phyloP scores from a whole-genome alignment of 1,140 invertebrate species.

The Harpegnathos saltator region DNA sequence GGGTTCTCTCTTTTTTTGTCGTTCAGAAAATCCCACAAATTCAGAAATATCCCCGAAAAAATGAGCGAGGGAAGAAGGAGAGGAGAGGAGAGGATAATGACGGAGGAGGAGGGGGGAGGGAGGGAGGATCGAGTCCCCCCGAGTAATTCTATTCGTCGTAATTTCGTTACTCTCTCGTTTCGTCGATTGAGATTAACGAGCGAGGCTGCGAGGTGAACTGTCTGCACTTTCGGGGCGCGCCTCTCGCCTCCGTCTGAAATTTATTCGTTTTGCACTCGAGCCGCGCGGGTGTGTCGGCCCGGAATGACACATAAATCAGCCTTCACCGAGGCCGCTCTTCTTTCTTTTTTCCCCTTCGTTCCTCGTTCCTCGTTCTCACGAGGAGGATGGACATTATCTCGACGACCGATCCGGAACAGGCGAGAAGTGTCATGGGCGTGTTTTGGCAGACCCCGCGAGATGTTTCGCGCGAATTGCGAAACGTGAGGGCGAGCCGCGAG shows the following conservation, averaged over 20 bases:
- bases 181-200: conserved; percentile 45
- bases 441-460: conserved; percentile 5
- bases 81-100: neutral
- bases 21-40: no score
- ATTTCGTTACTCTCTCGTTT: conserved; percentile 37
- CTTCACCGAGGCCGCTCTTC: conserved; percentile 4
- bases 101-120: neutral
- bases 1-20: no score
- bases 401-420: conserved; percentile 20
- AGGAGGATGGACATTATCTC: neutral
- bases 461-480: neutral
- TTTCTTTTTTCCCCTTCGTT: conserved; percentile 5
- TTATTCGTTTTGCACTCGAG: conserved; percentile 48
- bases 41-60: no score
- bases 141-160: conserved; percentile 20
- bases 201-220: conserved; percentile 26
- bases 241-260: conserved; percentile 29
- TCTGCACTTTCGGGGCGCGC: conserved; percentile 22
- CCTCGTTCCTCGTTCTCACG: conserved; percentile 6
- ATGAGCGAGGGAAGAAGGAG: no score
- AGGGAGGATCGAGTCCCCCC: neutral
- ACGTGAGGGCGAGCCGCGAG: neutral
- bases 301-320: conserved; percentile 54
- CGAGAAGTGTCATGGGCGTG: conserved; percentile 16
- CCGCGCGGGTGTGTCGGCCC: conserved; percentile 26